Conservation (phyloP, 1,140 invertebrate species). For the Drosophila busckii region DNA sequence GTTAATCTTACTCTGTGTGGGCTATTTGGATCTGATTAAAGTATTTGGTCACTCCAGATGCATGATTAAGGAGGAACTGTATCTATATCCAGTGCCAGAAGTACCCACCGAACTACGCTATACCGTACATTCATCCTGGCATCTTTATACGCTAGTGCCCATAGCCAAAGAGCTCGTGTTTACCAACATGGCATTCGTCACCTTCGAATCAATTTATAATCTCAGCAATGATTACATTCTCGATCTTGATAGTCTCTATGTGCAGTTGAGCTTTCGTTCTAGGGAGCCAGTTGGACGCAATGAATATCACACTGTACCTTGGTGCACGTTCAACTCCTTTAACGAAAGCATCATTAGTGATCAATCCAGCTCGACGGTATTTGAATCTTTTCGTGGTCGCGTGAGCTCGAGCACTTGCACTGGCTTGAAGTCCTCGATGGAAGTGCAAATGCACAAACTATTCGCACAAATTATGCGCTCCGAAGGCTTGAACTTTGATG, state of each 20-base stretch:
- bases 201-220: conserved; percentile 62
- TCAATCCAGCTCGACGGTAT: conserved; percentile 29
- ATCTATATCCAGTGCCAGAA: conserved; percentile 46
- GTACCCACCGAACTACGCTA: conserved; percentile 25
- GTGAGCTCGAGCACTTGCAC: conserved; percentile 3
- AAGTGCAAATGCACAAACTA: conserved; percentile 34
- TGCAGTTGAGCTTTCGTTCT: conserved; percentile 44
- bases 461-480: conserved; percentile 29
- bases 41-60: conserved; percentile 49
- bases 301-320: conserved; percentile 34
- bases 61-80: conserved; percentile 32
- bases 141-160: conserved; percentile 62
- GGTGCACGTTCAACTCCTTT: conserved; percentile 29
- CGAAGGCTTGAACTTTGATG: conserved; percentile 28
- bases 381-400: conserved; percentile 42
- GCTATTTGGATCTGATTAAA: conserved; percentile 62
- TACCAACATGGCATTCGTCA: conserved; percentile 53
- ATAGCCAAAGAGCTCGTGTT: conserved; percentile 53
- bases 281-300: conserved; percentile 10
- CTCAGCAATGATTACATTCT: conserved; percentile 29
- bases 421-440: conserved; percentile 39
- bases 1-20: conserved; percentile 32
- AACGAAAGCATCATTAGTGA: conserved; percentile 6
- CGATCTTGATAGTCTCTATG: conserved; percentile 8
- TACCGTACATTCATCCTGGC: conserved; percentile 48